phyloP scores from a whole-genome alignment of 2,797 vertebrate genomes.

The Bradypus variegatus region DNA sequence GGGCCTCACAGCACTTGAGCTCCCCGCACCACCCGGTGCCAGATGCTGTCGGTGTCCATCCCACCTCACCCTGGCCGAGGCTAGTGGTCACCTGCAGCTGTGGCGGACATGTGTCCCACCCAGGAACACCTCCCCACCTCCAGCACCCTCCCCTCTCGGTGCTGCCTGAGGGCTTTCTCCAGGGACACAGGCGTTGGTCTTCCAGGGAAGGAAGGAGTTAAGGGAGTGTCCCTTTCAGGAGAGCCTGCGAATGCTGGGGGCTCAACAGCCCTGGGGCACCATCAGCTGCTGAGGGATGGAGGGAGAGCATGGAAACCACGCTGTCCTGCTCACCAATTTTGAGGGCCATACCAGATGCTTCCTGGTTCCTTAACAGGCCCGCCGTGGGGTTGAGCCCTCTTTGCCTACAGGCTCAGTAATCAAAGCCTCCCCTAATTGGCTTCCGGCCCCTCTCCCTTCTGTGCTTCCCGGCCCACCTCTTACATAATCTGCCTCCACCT shows the following conservation, averaged over 20 bases:
- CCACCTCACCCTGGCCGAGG: too few relatives aligned
- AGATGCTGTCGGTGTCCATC: background rate
- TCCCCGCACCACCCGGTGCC: too few relatives aligned
- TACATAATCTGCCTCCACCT: background rate
- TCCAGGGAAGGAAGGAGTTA: background rate
- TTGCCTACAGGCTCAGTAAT: background rate
- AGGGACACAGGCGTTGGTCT: background rate
- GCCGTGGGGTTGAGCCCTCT: background rate
- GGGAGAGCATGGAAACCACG: background rate
- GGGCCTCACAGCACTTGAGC: background rate
- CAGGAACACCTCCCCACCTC: too few relatives aligned
- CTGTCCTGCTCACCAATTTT: too few relatives aligned
- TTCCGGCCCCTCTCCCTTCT: background rate
- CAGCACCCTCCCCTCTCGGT: background rate
- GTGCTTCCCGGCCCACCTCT: background rate
- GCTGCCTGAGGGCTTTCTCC: background rate
- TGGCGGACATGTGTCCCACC: too few relatives aligned
- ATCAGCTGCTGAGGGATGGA: background rate
- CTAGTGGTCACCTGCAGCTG: background rate
- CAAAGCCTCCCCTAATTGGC: background rate
- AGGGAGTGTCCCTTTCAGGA: too few relatives aligned
- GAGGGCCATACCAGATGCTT: too few relatives aligned
- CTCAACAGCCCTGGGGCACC: too few relatives aligned
- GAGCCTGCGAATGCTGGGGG: too few relatives aligned
- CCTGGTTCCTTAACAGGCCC: background rate